Conservation (phyloP, 2,113 vertebrate genomes). For the Sceloporus undulatus region DNA sequence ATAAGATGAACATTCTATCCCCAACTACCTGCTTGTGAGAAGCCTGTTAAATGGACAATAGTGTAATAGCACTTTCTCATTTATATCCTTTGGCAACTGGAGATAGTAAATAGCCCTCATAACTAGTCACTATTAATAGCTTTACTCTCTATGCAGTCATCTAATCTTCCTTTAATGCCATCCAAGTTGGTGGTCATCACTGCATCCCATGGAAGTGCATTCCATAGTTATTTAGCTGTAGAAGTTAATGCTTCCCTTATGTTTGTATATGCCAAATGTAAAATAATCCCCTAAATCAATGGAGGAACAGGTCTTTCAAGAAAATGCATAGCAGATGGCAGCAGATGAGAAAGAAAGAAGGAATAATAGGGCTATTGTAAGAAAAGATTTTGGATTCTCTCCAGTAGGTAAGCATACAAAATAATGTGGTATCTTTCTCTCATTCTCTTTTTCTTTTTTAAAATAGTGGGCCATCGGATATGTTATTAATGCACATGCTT, state of each 20-base stretch:
- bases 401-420: conserved; percentile 67
- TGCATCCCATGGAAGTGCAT: neutral
- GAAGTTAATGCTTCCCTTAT: neutral
- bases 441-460: neutral
- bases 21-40: neutral
- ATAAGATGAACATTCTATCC: neutral
- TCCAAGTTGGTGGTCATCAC: neutral
- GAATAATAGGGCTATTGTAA: neutral
- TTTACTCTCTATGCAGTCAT: neutral
- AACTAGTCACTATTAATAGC: neutral
- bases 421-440: conserved; percentile 62
- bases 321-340: neutral
- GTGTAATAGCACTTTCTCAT: neutral
- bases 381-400: conserved; percentile 38
- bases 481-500: conserved; percentile 61
- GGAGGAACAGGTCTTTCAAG: neutral
- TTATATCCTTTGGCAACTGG: neutral
- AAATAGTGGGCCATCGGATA: conserved; percentile 65
- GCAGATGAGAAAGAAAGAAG: conserved; percentile 3
- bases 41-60: neutral
- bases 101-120: neutral
- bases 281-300: neutral
- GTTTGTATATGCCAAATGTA: neutral
- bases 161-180: neutral
- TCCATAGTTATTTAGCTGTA: neutral